These are phyloP conservation scores for Pachypeltis micranthus DNA, from an alignment of 1,140 invertebrate species.

Conservation along the genomic window DNA sequence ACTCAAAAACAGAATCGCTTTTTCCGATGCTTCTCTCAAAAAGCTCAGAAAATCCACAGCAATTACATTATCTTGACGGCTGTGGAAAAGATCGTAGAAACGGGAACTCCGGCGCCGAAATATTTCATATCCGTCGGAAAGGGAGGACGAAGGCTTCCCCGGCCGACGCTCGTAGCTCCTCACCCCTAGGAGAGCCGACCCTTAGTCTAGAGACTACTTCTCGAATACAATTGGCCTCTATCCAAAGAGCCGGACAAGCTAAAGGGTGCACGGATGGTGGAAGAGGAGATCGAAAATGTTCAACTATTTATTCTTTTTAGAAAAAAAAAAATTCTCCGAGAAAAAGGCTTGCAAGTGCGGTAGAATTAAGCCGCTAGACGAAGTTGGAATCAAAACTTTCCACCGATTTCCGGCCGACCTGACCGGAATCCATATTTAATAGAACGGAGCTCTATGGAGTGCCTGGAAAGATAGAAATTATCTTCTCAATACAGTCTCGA, in stretches of 20 bases:
- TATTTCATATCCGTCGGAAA: constrained; percentile 11
- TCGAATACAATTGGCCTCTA: constrained; percentile 15
- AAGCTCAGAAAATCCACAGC: constrained; percentile 1
- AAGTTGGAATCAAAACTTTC: too few species aligned
- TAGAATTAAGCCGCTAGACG: too few species aligned
- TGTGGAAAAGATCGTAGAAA: constrained; percentile 12
- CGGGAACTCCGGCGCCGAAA: constrained; percentile 6
- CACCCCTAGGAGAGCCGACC: background rate
- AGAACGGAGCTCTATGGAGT: too few species aligned
- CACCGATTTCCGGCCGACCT: too few species aligned
- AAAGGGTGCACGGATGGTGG: background rate
- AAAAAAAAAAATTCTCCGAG: background rate
- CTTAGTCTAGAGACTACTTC: constrained; percentile 1
- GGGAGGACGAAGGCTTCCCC: background rate
- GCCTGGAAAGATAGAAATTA: too few species aligned
- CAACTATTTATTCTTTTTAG: constrained; percentile 3
- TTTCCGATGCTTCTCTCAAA: background rate
- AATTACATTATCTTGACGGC: constrained; percentile 16
- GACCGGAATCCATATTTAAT: too few species aligned
- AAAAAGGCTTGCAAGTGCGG: background rate
- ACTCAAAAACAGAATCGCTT: constrained; percentile 1
- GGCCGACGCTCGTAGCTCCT: background rate
- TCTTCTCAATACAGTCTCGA: too few species aligned
- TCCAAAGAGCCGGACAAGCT: background rate
- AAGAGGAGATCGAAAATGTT: background rate